phyloP scores from a whole-genome alignment of 2,113 vertebrate genomes.

The Lampris megalopsis region DNA sequence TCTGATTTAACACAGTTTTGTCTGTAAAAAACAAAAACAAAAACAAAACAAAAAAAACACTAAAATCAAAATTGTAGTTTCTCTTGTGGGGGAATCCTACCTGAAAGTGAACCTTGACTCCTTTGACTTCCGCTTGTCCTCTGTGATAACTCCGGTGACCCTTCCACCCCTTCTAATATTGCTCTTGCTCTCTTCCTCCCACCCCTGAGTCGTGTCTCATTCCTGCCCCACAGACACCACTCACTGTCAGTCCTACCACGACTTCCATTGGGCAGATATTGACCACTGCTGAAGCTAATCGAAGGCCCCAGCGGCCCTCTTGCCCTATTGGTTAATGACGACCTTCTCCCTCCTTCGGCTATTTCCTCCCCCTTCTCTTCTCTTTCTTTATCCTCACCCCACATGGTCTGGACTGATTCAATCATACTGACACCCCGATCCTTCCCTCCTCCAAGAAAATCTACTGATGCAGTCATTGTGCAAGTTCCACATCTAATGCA shows the following conservation, averaged over 20 bases:
- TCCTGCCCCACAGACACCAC: slow-evolving; percentile 47
- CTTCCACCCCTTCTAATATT: background rate
- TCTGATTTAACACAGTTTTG: too few relatives aligned
- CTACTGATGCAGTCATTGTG: slow-evolving; percentile 41
- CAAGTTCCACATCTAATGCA: slow-evolving; percentile 14
- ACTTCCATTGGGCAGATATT: slow-evolving; percentile 59
- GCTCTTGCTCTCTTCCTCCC: background rate
- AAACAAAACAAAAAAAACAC: too few relatives aligned
- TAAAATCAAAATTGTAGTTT: too few relatives aligned
- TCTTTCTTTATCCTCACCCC: slow-evolving; percentile 34
- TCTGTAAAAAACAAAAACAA: too few relatives aligned
- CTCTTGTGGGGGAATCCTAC: too few relatives aligned
- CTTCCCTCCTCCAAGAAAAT: slow-evolving; percentile 60
- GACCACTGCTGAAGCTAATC: slow-evolving; percentile 61
- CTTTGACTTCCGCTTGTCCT: background rate
- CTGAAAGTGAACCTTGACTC: background rate
- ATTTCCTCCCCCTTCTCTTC: background rate
- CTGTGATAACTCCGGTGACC: background rate
- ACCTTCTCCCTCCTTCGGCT: slow-evolving; percentile 40
- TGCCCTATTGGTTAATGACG: slow-evolving; percentile 71
- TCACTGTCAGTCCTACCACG: slow-evolving; percentile 47
- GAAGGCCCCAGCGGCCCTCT: slow-evolving; percentile 60
- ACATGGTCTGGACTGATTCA: slow-evolving; percentile 48
- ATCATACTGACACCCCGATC: slow-evolving; percentile 61
- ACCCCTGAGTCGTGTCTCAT: slow-evolving; percentile 14